A percentile compares a stretch with the other conserved stretches of the same genome.
Conservation (phyloP, 2,888 invertebrate genomes). For the Mactromeris polynyma region DNA sequence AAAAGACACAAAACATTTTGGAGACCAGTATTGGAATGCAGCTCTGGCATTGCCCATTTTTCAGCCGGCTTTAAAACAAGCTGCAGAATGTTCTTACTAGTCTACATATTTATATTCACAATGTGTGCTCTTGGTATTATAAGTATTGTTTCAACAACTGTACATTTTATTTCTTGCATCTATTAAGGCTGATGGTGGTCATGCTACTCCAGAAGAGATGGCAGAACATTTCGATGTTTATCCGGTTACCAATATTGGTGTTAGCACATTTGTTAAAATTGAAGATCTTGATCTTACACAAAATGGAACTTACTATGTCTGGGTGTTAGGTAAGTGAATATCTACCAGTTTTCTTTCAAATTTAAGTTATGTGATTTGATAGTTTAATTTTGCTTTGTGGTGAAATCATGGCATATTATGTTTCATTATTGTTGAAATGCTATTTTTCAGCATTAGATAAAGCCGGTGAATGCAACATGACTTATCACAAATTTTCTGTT, state of each 20-base stretch:
- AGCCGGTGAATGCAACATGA: conserved; percentile 71
- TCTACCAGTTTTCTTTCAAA: too few species aligned
- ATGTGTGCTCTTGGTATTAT: too few species aligned
- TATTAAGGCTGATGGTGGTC: conserved; percentile 67
- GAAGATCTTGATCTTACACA: conserved; percentile 31
- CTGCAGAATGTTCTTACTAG: too few species aligned
- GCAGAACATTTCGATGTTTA: conserved; percentile 52
- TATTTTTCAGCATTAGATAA: conserved; percentile 66
- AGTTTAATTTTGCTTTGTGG: too few species aligned
- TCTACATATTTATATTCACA: too few species aligned
- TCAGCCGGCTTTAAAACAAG: too few species aligned
- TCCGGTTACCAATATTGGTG: conserved; percentile 61
- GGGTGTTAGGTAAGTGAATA: conserved; percentile 58
- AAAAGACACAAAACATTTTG: too few species aligned
- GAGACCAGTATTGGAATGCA: too few species aligned
- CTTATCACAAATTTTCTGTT: conserved; percentile 60
- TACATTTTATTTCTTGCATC: background rate
- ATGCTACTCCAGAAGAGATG: conserved; percentile 51
- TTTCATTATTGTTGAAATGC: background rate
- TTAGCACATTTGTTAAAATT: conserved; percentile 59
- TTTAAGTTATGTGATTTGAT: too few species aligned
- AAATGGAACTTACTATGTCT: conserved; percentile 29
- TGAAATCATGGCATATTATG: too few species aligned
- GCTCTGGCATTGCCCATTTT: too few species aligned
- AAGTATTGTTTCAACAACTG: too few species aligned